Conservation (phyloP, 2,113 vertebrate species). For the Brachypodius melanocephalos region DNA sequence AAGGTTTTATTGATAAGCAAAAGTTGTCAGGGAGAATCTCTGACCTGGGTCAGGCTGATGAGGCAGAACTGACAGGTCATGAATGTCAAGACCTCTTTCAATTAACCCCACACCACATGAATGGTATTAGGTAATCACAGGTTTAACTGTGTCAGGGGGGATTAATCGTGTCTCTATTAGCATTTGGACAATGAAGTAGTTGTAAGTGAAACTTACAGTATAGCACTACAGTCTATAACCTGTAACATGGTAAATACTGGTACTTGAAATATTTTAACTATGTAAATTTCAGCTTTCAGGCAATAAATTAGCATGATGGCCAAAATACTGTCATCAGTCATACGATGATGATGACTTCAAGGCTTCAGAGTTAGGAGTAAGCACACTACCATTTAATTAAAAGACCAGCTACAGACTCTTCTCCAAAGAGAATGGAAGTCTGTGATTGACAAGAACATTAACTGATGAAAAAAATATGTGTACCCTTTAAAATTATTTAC, state of each 20-base stretch:
- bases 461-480: background rate
- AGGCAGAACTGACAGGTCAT: background rate
- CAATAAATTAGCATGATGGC: background rate
- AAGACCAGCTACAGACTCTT: background rate
- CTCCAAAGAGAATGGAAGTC: background rate
- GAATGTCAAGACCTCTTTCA: conserved; percentile 7
- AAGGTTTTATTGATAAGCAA: background rate
- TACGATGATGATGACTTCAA: background rate
- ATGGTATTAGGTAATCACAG: background rate
- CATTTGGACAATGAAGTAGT: background rate
- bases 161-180: background rate
- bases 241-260: background rate
- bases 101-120: conserved; percentile 16
- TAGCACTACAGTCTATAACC: background rate
- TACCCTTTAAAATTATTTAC: background rate
- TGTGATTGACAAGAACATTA: background rate
- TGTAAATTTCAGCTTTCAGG: background rate
- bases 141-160: background rate
- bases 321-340: background rate
- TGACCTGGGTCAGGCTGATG: conserved; percentile 15
- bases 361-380: background rate
- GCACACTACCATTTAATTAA: background rate
- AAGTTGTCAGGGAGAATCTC: background rate
- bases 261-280: background rate
- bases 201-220: background rate